phyloP scores from a whole-genome alignment of 2,797 vertebrate genomes.

The Myotis planiceps region DNA sequence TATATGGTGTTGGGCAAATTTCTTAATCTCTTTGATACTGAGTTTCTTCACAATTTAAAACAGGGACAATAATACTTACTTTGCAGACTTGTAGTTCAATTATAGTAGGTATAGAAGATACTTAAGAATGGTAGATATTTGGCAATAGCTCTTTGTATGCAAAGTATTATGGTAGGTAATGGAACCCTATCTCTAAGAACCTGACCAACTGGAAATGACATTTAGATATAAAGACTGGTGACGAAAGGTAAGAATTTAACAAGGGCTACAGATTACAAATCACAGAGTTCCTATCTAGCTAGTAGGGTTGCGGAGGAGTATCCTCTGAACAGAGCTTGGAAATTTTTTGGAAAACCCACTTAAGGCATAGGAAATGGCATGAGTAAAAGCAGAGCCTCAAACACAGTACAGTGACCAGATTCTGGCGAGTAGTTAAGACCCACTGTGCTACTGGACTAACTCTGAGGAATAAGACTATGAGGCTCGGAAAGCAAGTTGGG shows the following conservation, averaged over 20 bases:
- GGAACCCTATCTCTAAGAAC: constrained; percentile 59
- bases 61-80: constrained; percentile 62
- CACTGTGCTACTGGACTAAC: not conserved
- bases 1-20: constrained; percentile 47
- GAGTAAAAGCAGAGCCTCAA: not conserved
- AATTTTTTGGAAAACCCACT: not conserved
- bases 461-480: not conserved
- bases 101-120: constrained; percentile 44
- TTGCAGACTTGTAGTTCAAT: constrained; percentile 64
- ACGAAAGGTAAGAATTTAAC: constrained; percentile 53
- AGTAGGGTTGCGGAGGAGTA: not conserved
- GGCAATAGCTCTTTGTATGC: constrained; percentile 61
- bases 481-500: not conserved
- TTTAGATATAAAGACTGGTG: constrained; percentile 47
- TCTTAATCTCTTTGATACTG: constrained; percentile 71
- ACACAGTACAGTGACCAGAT: not conserved
- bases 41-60: constrained; percentile 72
- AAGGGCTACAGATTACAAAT: constrained; percentile 37
- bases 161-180: constrained; percentile 7
- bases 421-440: not conserved
- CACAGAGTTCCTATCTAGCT: constrained; percentile 25
- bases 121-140: constrained; percentile 54
- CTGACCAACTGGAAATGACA: constrained; percentile 63
- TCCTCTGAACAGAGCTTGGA: not conserved
- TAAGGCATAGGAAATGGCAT: not conserved